These are phyloP conservation scores for Antechinus flavipes DNA, from an alignment of 2,113 vertebrate genomes.

Conservation along the genomic window DNA sequence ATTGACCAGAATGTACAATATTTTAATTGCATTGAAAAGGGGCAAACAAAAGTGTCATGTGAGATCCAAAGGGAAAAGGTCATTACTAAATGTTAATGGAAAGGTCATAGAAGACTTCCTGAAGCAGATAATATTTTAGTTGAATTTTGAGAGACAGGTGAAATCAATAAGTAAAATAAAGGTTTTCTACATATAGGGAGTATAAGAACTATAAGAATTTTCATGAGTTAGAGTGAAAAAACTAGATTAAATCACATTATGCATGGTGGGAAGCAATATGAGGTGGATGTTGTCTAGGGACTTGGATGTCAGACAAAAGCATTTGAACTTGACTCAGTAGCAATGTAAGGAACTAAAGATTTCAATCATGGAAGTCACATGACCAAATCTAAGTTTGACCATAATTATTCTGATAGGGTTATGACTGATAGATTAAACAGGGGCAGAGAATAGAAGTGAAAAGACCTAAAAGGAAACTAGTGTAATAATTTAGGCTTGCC, in stretches of 20 bases:
- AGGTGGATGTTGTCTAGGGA: not conserved
- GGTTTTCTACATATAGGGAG: not conserved
- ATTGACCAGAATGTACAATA: not conserved
- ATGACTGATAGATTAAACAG: not conserved
- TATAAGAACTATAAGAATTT: not conserved
- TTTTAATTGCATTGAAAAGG: not conserved
- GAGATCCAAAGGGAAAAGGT: constrained; percentile 1
- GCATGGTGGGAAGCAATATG: not conserved
- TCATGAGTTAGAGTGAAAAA: not conserved
- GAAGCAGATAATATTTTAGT: not conserved
- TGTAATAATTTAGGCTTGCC: not conserved
- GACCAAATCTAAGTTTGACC: constrained; percentile 5
- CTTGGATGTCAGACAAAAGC: not conserved
- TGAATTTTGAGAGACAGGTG: not conserved
- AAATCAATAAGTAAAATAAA: not conserved
- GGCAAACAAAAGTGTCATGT: not conserved
- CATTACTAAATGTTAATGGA: not conserved
- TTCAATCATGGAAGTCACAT: not conserved
- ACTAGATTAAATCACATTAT: not conserved
- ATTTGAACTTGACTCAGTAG: not conserved
- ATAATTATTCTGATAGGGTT: not conserved
- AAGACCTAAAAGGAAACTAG: not conserved
- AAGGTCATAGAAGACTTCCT: not conserved
- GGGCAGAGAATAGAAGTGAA: not conserved
- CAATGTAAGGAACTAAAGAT: not conserved